Evolutionary conservation across 2,113 vertebrate species (phyloP).

Genomic region (Ranitomeya variabilis): DNA sequence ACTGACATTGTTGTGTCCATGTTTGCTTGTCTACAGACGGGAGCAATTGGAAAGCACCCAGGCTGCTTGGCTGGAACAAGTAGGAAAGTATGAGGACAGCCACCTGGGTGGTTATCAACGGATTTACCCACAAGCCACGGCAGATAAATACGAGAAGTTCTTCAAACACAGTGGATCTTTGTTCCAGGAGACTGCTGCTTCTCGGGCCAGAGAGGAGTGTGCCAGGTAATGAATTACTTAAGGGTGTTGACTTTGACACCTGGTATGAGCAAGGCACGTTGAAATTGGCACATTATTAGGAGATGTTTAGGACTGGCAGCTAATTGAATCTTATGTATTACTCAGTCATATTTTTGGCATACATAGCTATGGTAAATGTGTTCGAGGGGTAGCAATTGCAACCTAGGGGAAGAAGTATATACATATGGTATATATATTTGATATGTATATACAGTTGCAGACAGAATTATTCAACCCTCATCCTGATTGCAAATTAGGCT

Average conservation of each 20-base stretch:
- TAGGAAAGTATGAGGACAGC: conserved; percentile 67
- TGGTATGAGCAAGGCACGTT: not conserved
- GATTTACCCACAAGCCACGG: conserved; percentile 67
- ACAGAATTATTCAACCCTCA: too few species aligned
- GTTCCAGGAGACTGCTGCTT: conserved; percentile 74
- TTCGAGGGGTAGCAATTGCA: not conserved
- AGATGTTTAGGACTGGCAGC: not conserved
- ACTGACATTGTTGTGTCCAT: not conserved
- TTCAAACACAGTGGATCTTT: conserved; percentile 74
- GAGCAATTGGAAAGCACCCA: conserved; percentile 65
- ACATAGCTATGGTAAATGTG: not conserved
- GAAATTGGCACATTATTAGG: not conserved
- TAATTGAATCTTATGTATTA: not conserved
- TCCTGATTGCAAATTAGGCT: too few species aligned
- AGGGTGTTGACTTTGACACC: not conserved
- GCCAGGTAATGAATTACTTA: conserved; percentile 67
- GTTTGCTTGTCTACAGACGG: conserved; percentile 59
- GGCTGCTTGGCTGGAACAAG: conserved; percentile 68
- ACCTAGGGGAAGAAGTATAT: not conserved
- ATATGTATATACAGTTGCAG: too few species aligned
- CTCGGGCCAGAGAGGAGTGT: conserved; percentile 74
- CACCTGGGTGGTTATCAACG: conserved; percentile 71
- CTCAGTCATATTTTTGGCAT: not conserved
- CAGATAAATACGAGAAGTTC: conserved; percentile 67
- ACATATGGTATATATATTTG: too few species aligned